Base-by-base conservation (phyloP, 1,140 invertebrate species). In the Drosophila bipectinata region DNA sequence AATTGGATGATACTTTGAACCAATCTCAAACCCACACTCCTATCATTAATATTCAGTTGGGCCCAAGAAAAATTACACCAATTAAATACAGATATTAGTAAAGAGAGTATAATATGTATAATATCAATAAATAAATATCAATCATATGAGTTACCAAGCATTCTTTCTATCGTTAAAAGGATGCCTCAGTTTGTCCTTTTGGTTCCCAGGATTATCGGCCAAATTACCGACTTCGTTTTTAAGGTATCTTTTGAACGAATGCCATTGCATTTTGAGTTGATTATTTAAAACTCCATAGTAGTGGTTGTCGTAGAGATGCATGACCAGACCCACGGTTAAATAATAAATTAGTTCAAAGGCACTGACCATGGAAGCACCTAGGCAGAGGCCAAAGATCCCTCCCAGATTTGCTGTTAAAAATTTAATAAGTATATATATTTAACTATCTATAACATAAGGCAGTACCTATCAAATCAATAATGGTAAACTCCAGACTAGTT, bases 331-430 rank as follows among this genome's bases (percentile, higher is more conserved):
- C 54, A 92, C 61, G 4, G 91, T 92, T 34, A 92, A 72, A 53
- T 88, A 92, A 55, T 92, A 92, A 18, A 92, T n/a, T 14, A 92
- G 30, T 51, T 92, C 92, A 26, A 92, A 84, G 4, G 77, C 79
- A 60, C 91, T 92, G 44, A 92, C 80, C 63, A 92, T 72, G 4
- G 92, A 92, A n/a, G 91, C 90, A 9, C 92, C 92, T 47, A 92
- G 34, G 44, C 91, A 92, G 1, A 92, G 72, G 0, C 92, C 92
- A 58, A 92, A 91, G 18, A 92, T 90, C 21, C 92, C 91, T 7
- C 92, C 92, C 48, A 92, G 75, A 53, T 90, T 90, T 3, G 88
- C 88, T 90, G 37, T 0, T 15, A 53, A 32, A 32, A 18, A 62
- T n/a, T 26, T 12, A 18, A 18, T 21, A 9, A 12, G 2, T 0